Conservation (phyloP, 2,888 invertebrate genomes). For the Phyllotreta cruciferae region DNA sequence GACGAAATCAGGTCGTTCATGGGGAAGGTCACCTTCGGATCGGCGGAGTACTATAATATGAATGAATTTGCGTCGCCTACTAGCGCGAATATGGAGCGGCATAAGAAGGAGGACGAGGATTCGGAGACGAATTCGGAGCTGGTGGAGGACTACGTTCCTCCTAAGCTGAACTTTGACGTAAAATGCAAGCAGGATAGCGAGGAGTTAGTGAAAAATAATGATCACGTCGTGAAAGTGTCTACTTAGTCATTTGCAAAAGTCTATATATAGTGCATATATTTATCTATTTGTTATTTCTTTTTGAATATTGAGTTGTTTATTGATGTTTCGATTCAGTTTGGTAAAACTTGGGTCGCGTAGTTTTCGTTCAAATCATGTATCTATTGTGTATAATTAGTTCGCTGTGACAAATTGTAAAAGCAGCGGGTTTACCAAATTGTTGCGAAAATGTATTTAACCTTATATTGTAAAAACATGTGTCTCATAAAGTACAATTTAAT, state of each 20-base stretch:
- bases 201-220: slow-evolving; percentile 67
- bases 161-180: slow-evolving; percentile 38
- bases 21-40: slow-evolving; percentile 74
- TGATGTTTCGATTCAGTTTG: slow-evolving; percentile 3
- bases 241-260: slow-evolving; percentile 60
- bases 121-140: slow-evolving; percentile 55
- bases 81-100: slow-evolving; percentile 61
- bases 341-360: too few relatives aligned
- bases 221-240: slow-evolving; percentile 67
- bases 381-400: too few relatives aligned
- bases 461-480: slow-evolving; percentile 5
- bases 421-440: too few relatives aligned
- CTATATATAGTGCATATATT: slow-evolving; percentile 13
- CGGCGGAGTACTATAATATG: slow-evolving; percentile 55
- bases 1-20: slow-evolving; percentile 91
- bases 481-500: slow-evolving; percentile 14
- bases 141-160: slow-evolving; percentile 49
- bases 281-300: slow-evolving; percentile 19
- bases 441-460: neutral
- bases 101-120: slow-evolving; percentile 63
- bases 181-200: slow-evolving; percentile 62
- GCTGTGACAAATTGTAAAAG: too few relatives aligned
- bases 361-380: too few relatives aligned
- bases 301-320: slow-evolving; percentile 7
- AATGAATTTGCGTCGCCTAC: slow-evolving; percentile 60